Base-by-base conservation (phyloP, 2,888 invertebrate species). In the Xylota sylvarum region DNA sequence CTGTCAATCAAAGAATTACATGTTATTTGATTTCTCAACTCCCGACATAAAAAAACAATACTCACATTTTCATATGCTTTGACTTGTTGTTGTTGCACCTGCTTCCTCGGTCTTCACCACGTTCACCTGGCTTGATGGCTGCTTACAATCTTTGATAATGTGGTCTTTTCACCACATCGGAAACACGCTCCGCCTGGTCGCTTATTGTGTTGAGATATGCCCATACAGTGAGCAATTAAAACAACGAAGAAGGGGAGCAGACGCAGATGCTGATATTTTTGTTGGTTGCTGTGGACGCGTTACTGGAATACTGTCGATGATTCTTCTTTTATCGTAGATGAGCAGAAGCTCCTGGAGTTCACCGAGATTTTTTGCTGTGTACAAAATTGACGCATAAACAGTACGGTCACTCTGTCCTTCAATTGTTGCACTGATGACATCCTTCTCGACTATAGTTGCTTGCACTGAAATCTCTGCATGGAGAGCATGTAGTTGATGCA, bases 181-280 rank as follows among this genome's bases (percentile, higher is more conserved):
- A 67, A 67, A 19, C 19, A 50, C 7, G 50, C 48, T 19, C 69
- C 69, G 12, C 2, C 14, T 37, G 55, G 2, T 17, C 52, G 37
- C 5, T 55, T 48, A 69, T 23, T 69, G 37, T 5, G 69, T 27
- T 5, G 69, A 69, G 2, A 37, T 27, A 14, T 69, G 55, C 5
- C 55, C 55, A 69, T 37, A 69, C 12, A 3, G 2, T 5, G 70
- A 70, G 12, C 56, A 67, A n/a, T 78, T 78, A 14, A 55, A 69
- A 10, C 78, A 78, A 0, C 67, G 19, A 4, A 67, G 23, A 17
- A 17, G 37, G 2, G 35, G 12, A 4, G 32, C 12, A 10, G 27
- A 32, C 12, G 27, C 4, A 7, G 12, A 12, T 14, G 27, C 9
- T 5, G 14, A 17, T 14, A n/a, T 4, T 46, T 46, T 17, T 14